A percentile compares a stretch with the other conserved stretches of the same genome.
phyloP scores from a whole-genome alignment of 2,113 vertebrate species.

The Platichthys flesus region DNA sequence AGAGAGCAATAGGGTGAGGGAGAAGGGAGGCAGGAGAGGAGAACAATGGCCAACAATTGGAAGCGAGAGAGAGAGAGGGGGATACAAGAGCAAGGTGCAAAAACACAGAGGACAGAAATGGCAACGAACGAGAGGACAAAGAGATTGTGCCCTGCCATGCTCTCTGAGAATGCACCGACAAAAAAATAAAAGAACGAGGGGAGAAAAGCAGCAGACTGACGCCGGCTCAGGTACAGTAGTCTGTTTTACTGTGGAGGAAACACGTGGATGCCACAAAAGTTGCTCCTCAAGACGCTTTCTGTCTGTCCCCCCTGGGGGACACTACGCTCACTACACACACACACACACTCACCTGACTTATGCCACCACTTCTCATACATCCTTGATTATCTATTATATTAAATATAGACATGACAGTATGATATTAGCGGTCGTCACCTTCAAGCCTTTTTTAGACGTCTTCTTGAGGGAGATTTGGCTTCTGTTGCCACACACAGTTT shows the following conservation, averaged over 20 bases:
- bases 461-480: neutral
- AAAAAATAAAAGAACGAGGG: constrained; percentile 12
- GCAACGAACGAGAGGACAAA: constrained; percentile 57
- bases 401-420: neutral
- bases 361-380: neutral
- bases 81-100: constrained; percentile 2
- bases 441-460: no score
- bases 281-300: constrained; percentile 39
- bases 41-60: constrained; percentile 58
- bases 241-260: neutral
- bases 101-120: constrained; percentile 52
- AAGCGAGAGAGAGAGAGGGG: constrained; percentile 14
- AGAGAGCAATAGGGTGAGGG: constrained; percentile 57
- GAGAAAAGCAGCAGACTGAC: constrained; percentile 19
- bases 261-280: constrained; percentile 7
- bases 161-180: constrained; percentile 39
- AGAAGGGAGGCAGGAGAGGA: constrained; percentile 24
- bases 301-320: constrained; percentile 18
- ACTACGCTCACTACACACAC: neutral
- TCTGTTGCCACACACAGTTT: neutral
- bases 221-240: constrained; percentile 44
- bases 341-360: neutral
- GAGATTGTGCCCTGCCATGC: constrained; percentile 37
- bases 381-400: neutral
- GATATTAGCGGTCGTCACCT: no score